phyloP scores from a whole-genome alignment of 2,113 vertebrate genomes.

The Toxostoma redivivum region DNA sequence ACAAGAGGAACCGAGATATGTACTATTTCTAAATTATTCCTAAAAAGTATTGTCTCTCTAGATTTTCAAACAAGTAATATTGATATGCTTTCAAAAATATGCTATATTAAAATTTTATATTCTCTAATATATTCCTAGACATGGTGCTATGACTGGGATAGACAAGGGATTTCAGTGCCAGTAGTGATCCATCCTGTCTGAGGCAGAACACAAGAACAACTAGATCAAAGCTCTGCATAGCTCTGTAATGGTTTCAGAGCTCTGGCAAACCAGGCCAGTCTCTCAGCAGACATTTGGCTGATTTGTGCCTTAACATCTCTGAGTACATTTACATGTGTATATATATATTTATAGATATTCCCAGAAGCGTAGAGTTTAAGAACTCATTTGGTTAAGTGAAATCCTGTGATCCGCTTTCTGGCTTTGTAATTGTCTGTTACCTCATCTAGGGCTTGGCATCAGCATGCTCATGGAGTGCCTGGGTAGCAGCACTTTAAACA shows the following conservation, averaged over 20 bases:
- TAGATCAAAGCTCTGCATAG: background rate
- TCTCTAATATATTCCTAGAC: background rate
- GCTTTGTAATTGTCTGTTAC: background rate
- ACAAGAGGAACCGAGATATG: background rate
- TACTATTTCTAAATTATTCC: background rate
- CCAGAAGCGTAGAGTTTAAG: background rate
- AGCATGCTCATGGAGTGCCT: background rate
- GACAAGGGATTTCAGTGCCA: background rate
- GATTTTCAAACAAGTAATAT: background rate
- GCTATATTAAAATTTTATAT: background rate
- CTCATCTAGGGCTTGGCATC: background rate
- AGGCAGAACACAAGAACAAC: background rate
- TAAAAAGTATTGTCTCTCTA: background rate
- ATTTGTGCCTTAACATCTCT: background rate
- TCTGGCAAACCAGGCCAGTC: background rate
- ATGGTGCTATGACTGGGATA: background rate
- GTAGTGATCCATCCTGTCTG: background rate
- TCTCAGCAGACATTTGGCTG: background rate
- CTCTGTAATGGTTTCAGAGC: background rate
- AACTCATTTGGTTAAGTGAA: background rate
- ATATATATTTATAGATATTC: background rate
- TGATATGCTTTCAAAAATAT: background rate
- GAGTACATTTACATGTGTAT: no score
- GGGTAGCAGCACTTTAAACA: background rate
- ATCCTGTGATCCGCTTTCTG: background rate